Evolutionary conservation across 1,140 invertebrate species (phyloP), one percentile per base, ranked within the genome.

Genomic region (Pogonognathellus flavescens): DNA sequence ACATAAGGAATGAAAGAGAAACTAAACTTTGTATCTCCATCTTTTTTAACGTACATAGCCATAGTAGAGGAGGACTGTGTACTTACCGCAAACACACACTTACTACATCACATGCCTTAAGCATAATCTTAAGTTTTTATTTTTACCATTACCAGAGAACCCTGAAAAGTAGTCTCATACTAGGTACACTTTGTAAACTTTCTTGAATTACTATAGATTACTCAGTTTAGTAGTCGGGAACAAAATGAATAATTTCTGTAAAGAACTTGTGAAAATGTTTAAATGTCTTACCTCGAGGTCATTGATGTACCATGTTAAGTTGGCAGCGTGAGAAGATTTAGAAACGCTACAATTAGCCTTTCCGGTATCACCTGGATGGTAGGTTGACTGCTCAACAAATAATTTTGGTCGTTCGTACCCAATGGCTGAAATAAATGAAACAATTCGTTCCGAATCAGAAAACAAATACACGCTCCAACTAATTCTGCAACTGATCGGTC

Each of bases 231-330:
- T 41, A 41, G 31, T 41, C 31, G 1, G 6, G 31, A 41, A 41
- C 31, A 41, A 41, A 41, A 57, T 57, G 53, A n/a, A 57, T 13
- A 57, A 57, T 14, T 13, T n/a, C 11, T 3, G 53, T 10, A 72
- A 18, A 80, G 31, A 82, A 18, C 53, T 1, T 18, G 20, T 50
- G n/a, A 55, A 50, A 57, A n/a, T 1, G 10, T n/a, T n/a, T n/a
- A 57, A 57, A 57, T 14, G n/a, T 22, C 49, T 83, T 86, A 89
- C 89, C 86, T 84, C 52, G 8, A 85, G 20, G 18, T 85, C 87
- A 76, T 89, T 86, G 11, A 89, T 88, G 55, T 85, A 89, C 89
- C 89, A 89, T 20, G 87, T 87, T 16, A 89, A 84, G 80, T 89
- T 89, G 1, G 85, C 84, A 7, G 86, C 18, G 25, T 87, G 89